phyloP scores from a whole-genome alignment of 2,113 vertebrate species.

The Apeltes quadracus region DNA sequence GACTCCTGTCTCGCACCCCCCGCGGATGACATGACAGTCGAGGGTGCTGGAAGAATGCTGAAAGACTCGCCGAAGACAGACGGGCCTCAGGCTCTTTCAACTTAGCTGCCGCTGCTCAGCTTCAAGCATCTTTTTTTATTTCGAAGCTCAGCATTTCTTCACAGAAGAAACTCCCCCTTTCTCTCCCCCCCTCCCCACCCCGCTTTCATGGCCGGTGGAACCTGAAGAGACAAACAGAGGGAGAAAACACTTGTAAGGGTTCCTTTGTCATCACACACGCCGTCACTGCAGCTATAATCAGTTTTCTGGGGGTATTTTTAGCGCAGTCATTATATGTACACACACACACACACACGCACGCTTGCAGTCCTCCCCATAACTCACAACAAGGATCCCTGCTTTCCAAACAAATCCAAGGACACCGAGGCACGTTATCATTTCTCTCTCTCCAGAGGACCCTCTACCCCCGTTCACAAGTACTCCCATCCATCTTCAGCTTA shows the following conservation, averaged over 20 bases:
- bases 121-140: conserved; percentile 7
- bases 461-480: conserved; percentile 13
- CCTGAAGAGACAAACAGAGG: conserved; percentile 74
- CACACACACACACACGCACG: background rate
- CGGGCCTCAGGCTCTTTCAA: conserved; percentile 69
- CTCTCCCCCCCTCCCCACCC: no score
- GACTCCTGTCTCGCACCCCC: conserved; percentile 49
- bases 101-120: conserved; percentile 68
- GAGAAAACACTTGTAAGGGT: background rate
- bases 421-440: conserved; percentile 43
- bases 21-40: conserved; percentile 46
- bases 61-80: conserved; percentile 66
- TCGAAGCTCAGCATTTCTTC: conserved; percentile 87
- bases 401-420: conserved; percentile 55
- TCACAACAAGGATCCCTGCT: conserved; percentile 19
- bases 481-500: conserved; percentile 73
- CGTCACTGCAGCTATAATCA: conserved; percentile 54
- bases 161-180: conserved; percentile 89
- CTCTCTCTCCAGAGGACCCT: conserved; percentile 50
- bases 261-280: conserved; percentile 44
- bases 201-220: conserved; percentile 96
- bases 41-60: conserved; percentile 72
- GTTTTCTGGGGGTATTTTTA: conserved; percentile 61
- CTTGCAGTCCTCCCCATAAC: conserved; percentile 29
- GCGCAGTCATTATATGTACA: background rate